Conservation (phyloP, 2,113 vertebrate genomes). For the Pycnonotus jocosus region DNA sequence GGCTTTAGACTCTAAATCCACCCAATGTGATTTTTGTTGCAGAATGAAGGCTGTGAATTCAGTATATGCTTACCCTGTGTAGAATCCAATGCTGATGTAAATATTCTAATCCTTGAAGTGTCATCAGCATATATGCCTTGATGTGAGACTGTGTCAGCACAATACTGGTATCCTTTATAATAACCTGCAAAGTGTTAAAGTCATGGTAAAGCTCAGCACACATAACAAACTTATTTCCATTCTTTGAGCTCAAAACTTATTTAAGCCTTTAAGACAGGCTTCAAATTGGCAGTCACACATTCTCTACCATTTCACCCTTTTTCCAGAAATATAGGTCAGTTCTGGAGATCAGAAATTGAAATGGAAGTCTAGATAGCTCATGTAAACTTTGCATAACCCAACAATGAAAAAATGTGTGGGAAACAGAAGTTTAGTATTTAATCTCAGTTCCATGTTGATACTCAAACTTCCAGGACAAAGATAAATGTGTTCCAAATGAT, state of each 20-base stretch:
- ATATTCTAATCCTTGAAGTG: slow-evolving; percentile 94
- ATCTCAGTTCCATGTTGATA: background rate
- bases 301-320: background rate
- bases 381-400: background rate
- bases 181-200: slow-evolving; percentile 77
- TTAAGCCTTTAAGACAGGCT: background rate
- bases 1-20: background rate
- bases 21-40: background rate
- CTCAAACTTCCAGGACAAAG: background rate
- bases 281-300: background rate
- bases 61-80: slow-evolving; percentile 83
- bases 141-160: slow-evolving; percentile 94
- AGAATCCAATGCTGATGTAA: slow-evolving; percentile 95
- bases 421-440: background rate
- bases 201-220: background rate
- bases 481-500: background rate
- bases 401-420: background rate
- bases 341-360: background rate
- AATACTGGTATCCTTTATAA: slow-evolving; percentile 95
- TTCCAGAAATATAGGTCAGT: background rate
- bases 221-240: background rate
- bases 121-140: slow-evolving; percentile 97
- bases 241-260: background rate
- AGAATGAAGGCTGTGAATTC: background rate
- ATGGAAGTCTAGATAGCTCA: background rate